These are phyloP conservation scores for Chloroclystis v-ata DNA, from an alignment of 2,888 invertebrate genomes.

Conservation along the genomic window DNA sequence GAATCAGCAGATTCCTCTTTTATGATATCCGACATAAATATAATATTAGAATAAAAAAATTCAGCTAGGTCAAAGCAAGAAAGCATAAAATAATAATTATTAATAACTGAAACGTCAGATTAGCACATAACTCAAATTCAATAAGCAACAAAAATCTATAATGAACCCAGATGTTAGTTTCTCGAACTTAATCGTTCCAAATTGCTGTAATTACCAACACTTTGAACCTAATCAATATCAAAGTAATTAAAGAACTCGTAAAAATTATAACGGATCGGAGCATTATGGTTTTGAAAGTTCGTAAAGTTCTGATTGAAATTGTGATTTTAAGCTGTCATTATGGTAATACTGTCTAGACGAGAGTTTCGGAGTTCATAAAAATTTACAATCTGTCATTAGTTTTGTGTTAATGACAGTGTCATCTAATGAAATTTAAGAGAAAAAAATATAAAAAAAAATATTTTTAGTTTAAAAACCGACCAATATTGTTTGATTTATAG, in stretches of 20 bases:
- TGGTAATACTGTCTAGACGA: conserved; percentile 11
- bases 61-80: too few species aligned
- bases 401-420: conserved; percentile 5
- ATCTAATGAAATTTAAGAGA: background rate
- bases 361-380: conserved; percentile 8
- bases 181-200: conserved; percentile 16
- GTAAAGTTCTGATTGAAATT: conserved; percentile 8
- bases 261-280: conserved; percentile 6
- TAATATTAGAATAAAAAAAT: too few species aligned
- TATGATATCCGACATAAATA: too few species aligned
- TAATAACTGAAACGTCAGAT: too few species aligned
- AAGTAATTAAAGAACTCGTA: conserved; percentile 6
- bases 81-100: too few species aligned
- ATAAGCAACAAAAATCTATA: conserved; percentile 10
- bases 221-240: conserved; percentile 17
- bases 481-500: too few species aligned
- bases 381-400: conserved; percentile 7
- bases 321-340: conserved; percentile 7
- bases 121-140: background rate
- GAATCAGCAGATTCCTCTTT: too few species aligned
- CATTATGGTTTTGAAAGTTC: conserved; percentile 14
- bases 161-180: conserved; percentile 18
- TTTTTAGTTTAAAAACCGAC: too few species aligned
- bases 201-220: conserved; percentile 25
- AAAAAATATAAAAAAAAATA: too few species aligned